These are phyloP conservation scores for Embiotoca jacksoni DNA, from an alignment of 2,113 vertebrate species.

Conservation along the genomic window DNA sequence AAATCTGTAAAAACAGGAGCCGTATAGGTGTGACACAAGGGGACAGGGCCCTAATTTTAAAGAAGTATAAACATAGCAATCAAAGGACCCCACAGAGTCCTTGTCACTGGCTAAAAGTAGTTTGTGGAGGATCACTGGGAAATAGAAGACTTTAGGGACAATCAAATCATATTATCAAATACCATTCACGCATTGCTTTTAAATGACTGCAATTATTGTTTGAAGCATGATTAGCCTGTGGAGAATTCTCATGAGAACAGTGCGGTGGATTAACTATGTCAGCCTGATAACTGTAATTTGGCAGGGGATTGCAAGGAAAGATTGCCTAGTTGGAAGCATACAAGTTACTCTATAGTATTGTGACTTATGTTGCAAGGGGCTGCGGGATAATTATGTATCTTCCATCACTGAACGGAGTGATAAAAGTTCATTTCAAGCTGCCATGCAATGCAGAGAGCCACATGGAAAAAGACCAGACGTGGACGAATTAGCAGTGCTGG, in stretches of 20 bases:
- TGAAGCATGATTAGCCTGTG: conserved; percentile 67
- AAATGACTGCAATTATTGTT: conserved; percentile 79
- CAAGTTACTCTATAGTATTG: conserved; percentile 17
- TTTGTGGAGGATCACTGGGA: conserved; percentile 39
- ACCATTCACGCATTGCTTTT: conserved; percentile 67
- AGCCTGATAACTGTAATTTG: conserved; percentile 58
- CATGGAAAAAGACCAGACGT: conserved; percentile 16
- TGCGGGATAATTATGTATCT: conserved; percentile 26
- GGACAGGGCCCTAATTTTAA: conserved; percentile 6
- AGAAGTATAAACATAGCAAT: conserved; percentile 8
- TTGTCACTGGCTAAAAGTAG: conserved; percentile 45
- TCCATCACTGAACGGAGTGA: conserved; percentile 36
- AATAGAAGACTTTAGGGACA: conserved; percentile 42
- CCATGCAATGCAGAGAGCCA: conserved; percentile 15
- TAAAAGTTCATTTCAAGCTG: conserved; percentile 41
- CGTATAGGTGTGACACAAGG: conserved; percentile 2
- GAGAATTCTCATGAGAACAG: conserved; percentile 53
- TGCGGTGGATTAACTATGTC: conserved; percentile 69
- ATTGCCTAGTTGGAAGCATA: conserved; percentile 8
- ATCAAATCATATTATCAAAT: conserved; percentile 64
- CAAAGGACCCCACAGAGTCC: conserved; percentile 17
- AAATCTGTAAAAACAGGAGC: background rate
- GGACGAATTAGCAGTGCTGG: conserved; percentile 44
- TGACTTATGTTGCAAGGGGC: conserved; percentile 18
- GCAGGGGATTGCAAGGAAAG: conserved; percentile 40